Evolutionary conservation across 1,140 invertebrate genomes (phyloP).

Genomic region (Drosophila orena): DNA sequence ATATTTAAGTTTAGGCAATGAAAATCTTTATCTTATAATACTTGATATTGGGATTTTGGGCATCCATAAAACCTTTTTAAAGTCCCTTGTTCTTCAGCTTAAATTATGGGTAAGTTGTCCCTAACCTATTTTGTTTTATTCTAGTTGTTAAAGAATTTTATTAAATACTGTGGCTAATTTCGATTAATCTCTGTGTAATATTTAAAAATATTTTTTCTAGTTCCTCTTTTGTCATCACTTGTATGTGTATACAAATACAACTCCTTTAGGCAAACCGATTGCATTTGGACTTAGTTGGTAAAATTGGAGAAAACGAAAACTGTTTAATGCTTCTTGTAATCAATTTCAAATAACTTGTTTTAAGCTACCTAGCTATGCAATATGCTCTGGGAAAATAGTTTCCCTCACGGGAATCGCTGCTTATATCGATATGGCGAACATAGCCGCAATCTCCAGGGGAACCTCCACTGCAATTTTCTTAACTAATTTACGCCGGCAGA

Average conservation of each 20-base stretch:
- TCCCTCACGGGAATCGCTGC: constrained; percentile 10
- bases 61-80: background rate
- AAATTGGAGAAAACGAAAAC: background rate
- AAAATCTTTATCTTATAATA: constrained; percentile 42
- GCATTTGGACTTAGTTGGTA: background rate
- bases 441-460: constrained; percentile 15
- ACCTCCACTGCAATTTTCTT: constrained; percentile 31
- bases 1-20: constrained; percentile 9
- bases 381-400: constrained; percentile 14
- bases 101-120: background rate
- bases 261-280: background rate
- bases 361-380: constrained; percentile 1
- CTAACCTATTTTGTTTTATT: background rate
- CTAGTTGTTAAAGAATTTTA: background rate
- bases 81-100: background rate
- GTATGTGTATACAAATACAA: background rate
- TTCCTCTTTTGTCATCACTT: too few relatives aligned
- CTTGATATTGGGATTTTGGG: constrained; percentile 14
- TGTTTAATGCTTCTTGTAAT: background rate
- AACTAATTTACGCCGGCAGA: constrained; percentile 47
- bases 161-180: constrained; percentile 20
- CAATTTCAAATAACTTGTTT: background rate
- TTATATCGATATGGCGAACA: constrained; percentile 14
- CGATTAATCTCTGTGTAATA: background rate
- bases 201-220: too few relatives aligned